Conservation (phyloP, 2,888 invertebrate genomes). For the Monoplex corrugatus region DNA sequence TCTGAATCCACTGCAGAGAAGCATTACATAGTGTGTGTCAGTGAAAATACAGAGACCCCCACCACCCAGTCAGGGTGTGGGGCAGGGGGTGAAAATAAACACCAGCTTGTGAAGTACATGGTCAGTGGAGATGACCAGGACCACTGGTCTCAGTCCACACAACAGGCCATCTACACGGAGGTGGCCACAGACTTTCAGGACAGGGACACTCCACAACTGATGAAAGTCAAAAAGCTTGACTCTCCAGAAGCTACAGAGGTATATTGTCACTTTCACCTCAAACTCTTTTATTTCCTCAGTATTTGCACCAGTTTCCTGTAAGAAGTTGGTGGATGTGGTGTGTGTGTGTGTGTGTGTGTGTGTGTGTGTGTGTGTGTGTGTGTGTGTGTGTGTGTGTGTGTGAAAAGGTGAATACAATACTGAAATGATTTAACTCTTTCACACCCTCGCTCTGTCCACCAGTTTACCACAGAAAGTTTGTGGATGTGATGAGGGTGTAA, state of each 20-base stretch:
- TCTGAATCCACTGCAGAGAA: too few relatives aligned
- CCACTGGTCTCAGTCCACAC: neutral
- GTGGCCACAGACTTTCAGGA: slow-evolving; percentile 63
- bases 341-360: neutral
- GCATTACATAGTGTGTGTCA: too few relatives aligned
- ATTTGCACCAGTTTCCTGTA: too few relatives aligned
- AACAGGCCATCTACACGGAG: slow-evolving; percentile 52
- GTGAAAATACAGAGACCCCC: too few relatives aligned
- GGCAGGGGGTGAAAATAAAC: neutral
- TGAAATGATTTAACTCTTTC: neutral
- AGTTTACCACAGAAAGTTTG: too few relatives aligned
- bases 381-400: slow-evolving; percentile 15
- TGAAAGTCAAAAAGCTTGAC: slow-evolving; percentile 69
- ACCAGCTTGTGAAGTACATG: neutral
- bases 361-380: neutral
- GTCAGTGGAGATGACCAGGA: neutral
- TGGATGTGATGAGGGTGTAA: too few relatives aligned
- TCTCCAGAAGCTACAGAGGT: slow-evolving; percentile 56
- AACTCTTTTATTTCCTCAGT: too few relatives aligned
- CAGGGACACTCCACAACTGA: slow-evolving; percentile 69
- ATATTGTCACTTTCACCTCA: neutral
- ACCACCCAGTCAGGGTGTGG: neutral
- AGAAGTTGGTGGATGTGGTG: neutral
- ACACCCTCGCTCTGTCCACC: neutral
- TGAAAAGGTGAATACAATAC: neutral